Percentiles rank a stretch among this genome's conserved stretches.
Evolutionary conservation across 2,113 vertebrate genomes (phyloP).

Genomic region (Pungitius pungitius): DNA sequence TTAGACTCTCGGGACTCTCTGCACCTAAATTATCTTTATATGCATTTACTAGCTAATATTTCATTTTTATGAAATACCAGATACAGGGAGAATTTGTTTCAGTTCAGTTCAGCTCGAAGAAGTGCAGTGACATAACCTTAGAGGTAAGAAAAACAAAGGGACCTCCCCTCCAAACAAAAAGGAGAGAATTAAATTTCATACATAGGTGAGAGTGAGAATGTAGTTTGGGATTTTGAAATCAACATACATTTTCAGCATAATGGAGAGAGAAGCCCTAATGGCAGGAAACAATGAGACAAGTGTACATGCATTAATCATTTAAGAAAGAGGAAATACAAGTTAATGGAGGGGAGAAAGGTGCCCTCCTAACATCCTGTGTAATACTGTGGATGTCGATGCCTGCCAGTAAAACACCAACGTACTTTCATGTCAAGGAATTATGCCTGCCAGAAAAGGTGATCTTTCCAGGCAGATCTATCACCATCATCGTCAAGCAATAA

Average conservation of each 20-base stretch:
- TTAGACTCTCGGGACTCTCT: slow-evolving; percentile 54
- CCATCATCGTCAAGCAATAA: neutral
- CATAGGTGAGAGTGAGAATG: neutral
- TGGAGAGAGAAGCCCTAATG: slow-evolving; percentile 19
- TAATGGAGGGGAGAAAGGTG: slow-evolving; percentile 37
- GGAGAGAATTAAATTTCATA: slow-evolving; percentile 57
- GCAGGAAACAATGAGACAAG: slow-evolving; percentile 30
- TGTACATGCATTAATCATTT: slow-evolving; percentile 32
- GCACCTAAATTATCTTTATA: slow-evolving; percentile 47
- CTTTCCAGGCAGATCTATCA: slow-evolving; percentile 1
- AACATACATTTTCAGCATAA: slow-evolving; percentile 15
- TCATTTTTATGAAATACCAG: slow-evolving; percentile 6
- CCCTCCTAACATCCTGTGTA: slow-evolving; percentile 8
- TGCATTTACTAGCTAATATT: slow-evolving; percentile 50
- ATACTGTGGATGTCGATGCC: neutral
- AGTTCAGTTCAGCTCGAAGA: neutral
- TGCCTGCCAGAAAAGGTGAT: neutral
- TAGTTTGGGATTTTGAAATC: neutral
- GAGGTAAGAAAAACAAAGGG: slow-evolving; percentile 37
- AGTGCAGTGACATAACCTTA: neutral
- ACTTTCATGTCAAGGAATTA: neutral
- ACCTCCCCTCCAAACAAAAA: slow-evolving; percentile 36
- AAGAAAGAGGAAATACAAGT: slow-evolving; percentile 17
- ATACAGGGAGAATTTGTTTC: neutral
- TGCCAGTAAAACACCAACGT: neutral